Conservation (phyloP, 2,797 vertebrate genomes). For the Esox lucius region DNA sequence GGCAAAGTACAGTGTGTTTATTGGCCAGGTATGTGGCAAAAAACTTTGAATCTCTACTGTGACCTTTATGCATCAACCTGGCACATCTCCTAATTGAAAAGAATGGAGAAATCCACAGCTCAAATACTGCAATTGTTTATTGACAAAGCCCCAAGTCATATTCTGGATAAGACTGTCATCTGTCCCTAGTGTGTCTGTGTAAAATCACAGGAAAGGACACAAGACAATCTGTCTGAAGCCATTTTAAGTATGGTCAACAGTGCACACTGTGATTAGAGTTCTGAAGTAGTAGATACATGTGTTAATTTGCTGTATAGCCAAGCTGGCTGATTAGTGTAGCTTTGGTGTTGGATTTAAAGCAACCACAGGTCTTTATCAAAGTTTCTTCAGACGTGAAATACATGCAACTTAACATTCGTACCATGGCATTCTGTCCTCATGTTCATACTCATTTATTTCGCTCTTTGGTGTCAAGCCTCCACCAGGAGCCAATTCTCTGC, state of each 20-base stretch:
- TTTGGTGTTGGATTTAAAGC: background rate
- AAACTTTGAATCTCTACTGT: slow-evolving; percentile 1
- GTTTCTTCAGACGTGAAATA: background rate
- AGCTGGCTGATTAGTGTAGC: background rate
- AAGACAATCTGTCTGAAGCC: too few relatives aligned
- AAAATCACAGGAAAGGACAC: too few relatives aligned
- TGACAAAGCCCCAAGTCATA: too few relatives aligned
- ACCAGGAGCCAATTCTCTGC: background rate
- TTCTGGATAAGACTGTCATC: too few relatives aligned
- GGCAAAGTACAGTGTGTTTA: background rate
- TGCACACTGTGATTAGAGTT: too few relatives aligned
- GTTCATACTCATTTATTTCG: background rate
- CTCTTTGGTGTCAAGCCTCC: too few relatives aligned
- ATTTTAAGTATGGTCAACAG: too few relatives aligned
- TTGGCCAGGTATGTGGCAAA: slow-evolving; percentile 4
- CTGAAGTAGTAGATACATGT: too few relatives aligned
- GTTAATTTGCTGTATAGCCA: too few relatives aligned
- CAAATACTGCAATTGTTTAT: too few relatives aligned
- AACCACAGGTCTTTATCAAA: background rate
- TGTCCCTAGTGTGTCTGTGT: too few relatives aligned
- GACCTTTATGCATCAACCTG: slow-evolving; percentile 23
- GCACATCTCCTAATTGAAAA: slow-evolving; percentile 15
- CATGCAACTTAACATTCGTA: background rate
- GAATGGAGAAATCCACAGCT: slow-evolving; percentile 17
- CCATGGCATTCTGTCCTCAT: background rate